Conservation (phyloP, 2,888 invertebrate species). For the Ischnus inquisitorius region DNA sequence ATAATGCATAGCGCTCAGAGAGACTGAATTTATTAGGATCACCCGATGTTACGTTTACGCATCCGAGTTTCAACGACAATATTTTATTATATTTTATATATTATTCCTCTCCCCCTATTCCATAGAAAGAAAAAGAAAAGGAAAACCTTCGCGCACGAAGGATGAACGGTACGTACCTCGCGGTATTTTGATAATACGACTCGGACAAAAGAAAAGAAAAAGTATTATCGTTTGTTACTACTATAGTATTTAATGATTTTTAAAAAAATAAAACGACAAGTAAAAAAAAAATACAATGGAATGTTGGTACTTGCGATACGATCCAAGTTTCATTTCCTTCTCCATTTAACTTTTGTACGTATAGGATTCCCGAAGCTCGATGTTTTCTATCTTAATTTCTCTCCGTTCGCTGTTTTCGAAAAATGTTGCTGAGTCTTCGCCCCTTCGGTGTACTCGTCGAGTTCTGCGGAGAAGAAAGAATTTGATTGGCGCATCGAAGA, state of each 20-base stretch:
- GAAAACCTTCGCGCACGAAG: constrained; percentile 11
- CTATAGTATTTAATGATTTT: constrained; percentile 76
- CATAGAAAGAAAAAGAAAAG: constrained; percentile 6
- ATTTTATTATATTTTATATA: constrained; percentile 26
- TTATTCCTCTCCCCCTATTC: background rate
- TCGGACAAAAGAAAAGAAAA: constrained; percentile 43
- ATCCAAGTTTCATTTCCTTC: constrained; percentile 4
- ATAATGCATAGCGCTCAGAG: constrained; percentile 37
- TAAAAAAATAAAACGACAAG: constrained; percentile 72
- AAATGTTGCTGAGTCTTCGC: constrained; percentile 79
- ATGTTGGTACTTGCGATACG: constrained; percentile 15
- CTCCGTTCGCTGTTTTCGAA: constrained; percentile 76
- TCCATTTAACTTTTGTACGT: background rate
- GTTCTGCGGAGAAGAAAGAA: constrained; percentile 70
- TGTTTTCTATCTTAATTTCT: constrained; percentile 50
- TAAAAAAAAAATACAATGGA: constrained; percentile 46
- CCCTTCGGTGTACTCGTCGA: constrained; percentile 75
- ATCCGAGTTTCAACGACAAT: constrained; percentile 39
- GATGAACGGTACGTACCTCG: constrained; percentile 27
- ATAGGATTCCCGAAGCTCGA: constrained; percentile 3
- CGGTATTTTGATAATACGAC: constrained; percentile 67
- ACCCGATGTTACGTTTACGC: constrained; percentile 57
- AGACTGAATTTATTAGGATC: constrained; percentile 56
- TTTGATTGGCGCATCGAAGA: too few species aligned
- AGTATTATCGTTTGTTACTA: constrained; percentile 73